Conservation (phyloP, 2,113 vertebrate species). For the Stegastes partitus region DNA sequence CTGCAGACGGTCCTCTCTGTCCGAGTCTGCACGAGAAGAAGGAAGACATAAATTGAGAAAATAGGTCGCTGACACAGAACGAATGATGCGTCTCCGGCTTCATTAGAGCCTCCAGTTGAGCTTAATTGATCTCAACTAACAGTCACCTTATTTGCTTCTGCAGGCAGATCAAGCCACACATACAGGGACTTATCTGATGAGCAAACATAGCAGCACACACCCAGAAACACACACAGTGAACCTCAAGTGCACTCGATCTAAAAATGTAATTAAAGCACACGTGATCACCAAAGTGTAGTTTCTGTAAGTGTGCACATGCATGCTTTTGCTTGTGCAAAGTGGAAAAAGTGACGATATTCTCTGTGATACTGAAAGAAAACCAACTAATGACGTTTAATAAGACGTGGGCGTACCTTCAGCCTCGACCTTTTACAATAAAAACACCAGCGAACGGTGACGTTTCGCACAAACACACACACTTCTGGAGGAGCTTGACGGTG, state of each 20-base stretch:
- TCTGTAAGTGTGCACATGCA: too few relatives aligned
- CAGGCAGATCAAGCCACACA: neutral
- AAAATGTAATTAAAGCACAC: too few relatives aligned
- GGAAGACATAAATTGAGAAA: neutral
- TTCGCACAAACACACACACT: neutral
- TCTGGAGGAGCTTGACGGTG: conserved; percentile 31
- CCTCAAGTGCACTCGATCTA: too few relatives aligned
- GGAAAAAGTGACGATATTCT: neutral
- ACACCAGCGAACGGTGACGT: neutral
- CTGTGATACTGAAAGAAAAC: neutral
- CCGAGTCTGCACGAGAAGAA: conserved; percentile 50
- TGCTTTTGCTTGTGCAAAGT: neutral
- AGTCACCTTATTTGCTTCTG: conserved; percentile 3
- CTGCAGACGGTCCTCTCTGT: conserved; percentile 32
- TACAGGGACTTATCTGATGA: too few relatives aligned
- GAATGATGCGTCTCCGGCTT: too few relatives aligned
- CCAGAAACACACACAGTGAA: too few relatives aligned
- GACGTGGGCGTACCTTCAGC: too few relatives aligned
- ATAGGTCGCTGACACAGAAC: too few relatives aligned
- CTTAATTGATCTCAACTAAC: conserved; percentile 28
- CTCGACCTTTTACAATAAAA: conserved; percentile 3
- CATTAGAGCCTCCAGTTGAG: too few relatives aligned
- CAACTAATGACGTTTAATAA: neutral
- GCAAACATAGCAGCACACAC: too few relatives aligned
- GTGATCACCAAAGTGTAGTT: too few relatives aligned